Conservation (phyloP, 2,113 vertebrate species). For the Chelonoidis abingdonii region DNA sequence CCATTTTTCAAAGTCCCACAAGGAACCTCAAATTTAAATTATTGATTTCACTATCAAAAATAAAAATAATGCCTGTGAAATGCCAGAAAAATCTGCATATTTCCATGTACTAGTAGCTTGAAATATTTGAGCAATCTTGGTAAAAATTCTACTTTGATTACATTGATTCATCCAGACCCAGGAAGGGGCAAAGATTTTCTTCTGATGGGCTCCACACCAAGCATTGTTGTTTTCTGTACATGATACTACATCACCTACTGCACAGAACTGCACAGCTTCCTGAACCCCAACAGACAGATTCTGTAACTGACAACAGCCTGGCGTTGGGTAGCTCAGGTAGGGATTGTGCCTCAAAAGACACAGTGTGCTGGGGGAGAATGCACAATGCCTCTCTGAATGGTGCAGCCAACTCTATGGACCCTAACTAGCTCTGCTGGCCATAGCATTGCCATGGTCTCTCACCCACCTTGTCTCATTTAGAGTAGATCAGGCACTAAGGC, state of each 20-base stretch:
- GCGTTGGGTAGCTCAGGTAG: too few species aligned
- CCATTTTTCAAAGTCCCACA: not conserved
- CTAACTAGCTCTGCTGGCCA: not conserved
- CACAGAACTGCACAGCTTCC: not conserved
- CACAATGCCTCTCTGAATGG: not conserved
- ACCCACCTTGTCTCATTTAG: not conserved
- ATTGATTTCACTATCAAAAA: not conserved
- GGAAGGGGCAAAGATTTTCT: not conserved
- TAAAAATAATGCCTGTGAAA: not conserved
- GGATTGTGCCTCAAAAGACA: not conserved
- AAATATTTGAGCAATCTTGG: not conserved
- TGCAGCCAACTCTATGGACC: not conserved
- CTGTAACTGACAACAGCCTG: too few species aligned
- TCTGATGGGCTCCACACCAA: not conserved
- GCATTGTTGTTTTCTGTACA: not conserved
- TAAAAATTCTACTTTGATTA: not conserved
- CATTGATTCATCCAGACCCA: not conserved
- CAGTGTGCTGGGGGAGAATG: not conserved
- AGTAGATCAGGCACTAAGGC: not conserved
- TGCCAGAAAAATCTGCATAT: not conserved
- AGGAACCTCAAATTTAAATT: not conserved
- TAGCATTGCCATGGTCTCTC: not conserved
- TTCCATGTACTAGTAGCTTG: not conserved
- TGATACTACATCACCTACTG: not conserved
- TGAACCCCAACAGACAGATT: too few species aligned